Evolutionary conservation across 2,888 invertebrate genomes (phyloP), one percentile per base, ranked within the genome.

Genomic region (Linnaemya vulpina): DNA sequence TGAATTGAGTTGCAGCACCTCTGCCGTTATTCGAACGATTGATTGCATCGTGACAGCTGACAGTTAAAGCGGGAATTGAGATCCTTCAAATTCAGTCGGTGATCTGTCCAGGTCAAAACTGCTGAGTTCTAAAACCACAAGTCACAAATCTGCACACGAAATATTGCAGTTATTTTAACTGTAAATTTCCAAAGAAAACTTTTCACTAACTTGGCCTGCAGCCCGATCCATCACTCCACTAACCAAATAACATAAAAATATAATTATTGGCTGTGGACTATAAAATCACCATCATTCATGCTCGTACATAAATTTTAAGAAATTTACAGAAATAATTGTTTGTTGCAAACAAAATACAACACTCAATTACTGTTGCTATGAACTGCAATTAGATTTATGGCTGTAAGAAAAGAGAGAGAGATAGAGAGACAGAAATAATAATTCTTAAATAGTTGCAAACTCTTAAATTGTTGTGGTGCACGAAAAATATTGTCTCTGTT

Each of bases 321-420:
- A 68, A 38, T 43, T 40, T 60, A 51, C 46, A 58, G 58, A 67
- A 77, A 65, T 73, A 73, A 73, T 79, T 25, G 46, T 73, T 65
- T 71, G 55, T 79, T 79, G 22, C 55, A 46, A 75, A 75, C 62
- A 53, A 75, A 81, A 68, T 60, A 68, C 30, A 40, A 75, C 53
- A 62, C 55, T 68, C 53, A 62, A 62, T 43, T 38, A 62, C 49
- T 65, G 65, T 76, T 30, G 43, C 60, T 49, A 15, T 77, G 51
- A 58, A 30, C 70, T 46, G 74, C 75, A 35, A 63, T 67, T 65
- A 82, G 85, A 82, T 85, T 82, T 78, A 85, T 85, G 74, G 51
- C 78, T 71, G 53, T 73, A 74, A 81, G n/a, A n/a, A 30, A 30
- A 30, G 30, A 70, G 55, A 78, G 51, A 78, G 60, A 62, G 75